Evolutionary conservation across 2,888 invertebrate genomes (phyloP), one percentile per base, ranked within the genome.

Genomic region (Marasmarcha lunaedactyla): DNA sequence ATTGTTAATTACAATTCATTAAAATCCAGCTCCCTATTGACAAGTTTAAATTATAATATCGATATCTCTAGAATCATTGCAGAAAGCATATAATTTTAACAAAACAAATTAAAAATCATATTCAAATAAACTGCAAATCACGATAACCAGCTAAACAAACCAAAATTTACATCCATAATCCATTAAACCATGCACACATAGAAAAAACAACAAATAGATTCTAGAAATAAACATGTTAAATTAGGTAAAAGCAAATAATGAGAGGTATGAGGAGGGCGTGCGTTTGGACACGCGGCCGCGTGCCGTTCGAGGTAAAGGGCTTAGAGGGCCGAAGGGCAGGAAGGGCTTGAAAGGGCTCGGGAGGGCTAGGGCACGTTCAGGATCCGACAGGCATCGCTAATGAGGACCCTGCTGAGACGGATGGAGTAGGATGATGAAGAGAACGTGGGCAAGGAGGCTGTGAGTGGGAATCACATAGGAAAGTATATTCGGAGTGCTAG

Each of bases 201-300:
- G 3, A 30, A 30, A 10, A 30, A 30, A 30, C n/a, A 30, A 30
- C n/a, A 30, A 30, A 30, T 4, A 10, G 30, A 4, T 3, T 11
- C 10, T 45, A 39, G 51, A 51, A 68, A 69, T 67, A 68, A 66
- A 69, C 69, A 67, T 58, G 66, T 71, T 71, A 74, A 74, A 76
- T 76, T 71, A 74, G 59, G 73, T 73, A 79, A 71, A 69, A 72
- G 64, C 73, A 77, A 79, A 78, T 73, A 74, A 57, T 52, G 58
- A 47, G 57, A 20, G 48, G 51, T 46, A 52, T 50, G 47, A 48
- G 53, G 49, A 55, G 49, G 38, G 47, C 47, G 46, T 41, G 47
- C 38, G 46, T 37, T 33, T 53, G 42, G 59, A 56, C 61, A 60
- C 52, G 61, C 39, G 41, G 40, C 43, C 60, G 54, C 59, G 57